Percentiles rank a stretch among this genome's conserved stretches.
Evolutionary conservation across 2,888 invertebrate genomes (phyloP).

Genomic region (Melanostoma scalare): DNA sequence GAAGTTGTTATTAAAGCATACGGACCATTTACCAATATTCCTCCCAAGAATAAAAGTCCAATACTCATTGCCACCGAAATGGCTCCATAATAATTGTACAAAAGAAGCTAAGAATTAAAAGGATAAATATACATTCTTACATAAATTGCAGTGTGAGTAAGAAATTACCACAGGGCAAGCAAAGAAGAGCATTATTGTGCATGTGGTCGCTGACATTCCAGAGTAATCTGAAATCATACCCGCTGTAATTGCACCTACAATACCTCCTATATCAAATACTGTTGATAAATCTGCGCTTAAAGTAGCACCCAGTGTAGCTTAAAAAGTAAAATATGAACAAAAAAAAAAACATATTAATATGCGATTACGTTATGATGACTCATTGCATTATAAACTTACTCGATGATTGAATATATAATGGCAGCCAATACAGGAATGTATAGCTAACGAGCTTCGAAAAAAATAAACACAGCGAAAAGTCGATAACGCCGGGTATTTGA

Average conservation of each 20-base stretch:
- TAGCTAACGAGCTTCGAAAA: slow-evolving; percentile 98
- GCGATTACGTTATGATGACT: neutral
- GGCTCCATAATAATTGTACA: slow-evolving; percentile 90
- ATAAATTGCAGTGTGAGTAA: no score
- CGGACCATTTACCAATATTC: slow-evolving; percentile 95
- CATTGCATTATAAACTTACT: slow-evolving; percentile 85
- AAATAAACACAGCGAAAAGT: slow-evolving; percentile 96
- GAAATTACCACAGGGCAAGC: slow-evolving; percentile 90
- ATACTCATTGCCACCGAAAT: slow-evolving; percentile 85
- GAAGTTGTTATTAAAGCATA: slow-evolving; percentile 98
- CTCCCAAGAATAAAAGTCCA: slow-evolving; percentile 87
- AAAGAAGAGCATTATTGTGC: slow-evolving; percentile 89
- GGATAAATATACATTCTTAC: neutral
- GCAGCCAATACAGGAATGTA: slow-evolving; percentile 98
- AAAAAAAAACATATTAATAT: neutral
- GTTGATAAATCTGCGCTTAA: slow-evolving; percentile 90
- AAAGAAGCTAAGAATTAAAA: slow-evolving; percentile 85
- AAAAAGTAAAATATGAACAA: slow-evolving; percentile 62
- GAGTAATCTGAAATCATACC: slow-evolving; percentile 92
- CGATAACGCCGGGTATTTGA: slow-evolving; percentile 94
- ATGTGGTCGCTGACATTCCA: slow-evolving; percentile 94
- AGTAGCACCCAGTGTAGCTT: slow-evolving; percentile 87
- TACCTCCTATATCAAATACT: slow-evolving; percentile 95
- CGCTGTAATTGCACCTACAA: slow-evolving; percentile 93
- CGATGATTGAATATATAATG: slow-evolving; percentile 91